Conservation (phyloP, 2,113 vertebrate genomes). For the Acanthisitta chloris region DNA sequence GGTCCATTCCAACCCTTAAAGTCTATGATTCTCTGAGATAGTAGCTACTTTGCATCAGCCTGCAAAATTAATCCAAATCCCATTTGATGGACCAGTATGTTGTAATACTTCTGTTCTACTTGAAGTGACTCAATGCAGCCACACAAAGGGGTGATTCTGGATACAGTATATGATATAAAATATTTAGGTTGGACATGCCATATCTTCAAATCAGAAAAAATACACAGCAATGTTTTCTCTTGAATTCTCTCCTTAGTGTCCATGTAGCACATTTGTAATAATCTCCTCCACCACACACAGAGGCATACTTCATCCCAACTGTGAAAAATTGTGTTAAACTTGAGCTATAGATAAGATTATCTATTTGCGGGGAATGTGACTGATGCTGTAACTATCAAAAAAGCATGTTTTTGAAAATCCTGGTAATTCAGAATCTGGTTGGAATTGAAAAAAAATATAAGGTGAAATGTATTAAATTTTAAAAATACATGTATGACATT, state of each 20-base stretch:
- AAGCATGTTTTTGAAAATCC: background rate
- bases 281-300: background rate
- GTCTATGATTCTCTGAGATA: too few relatives aligned
- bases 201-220: slow-evolving; percentile 49
- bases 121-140: background rate
- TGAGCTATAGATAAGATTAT: background rate
- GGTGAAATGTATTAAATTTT: background rate
- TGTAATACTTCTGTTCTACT: background rate
- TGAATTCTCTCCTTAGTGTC: background rate
- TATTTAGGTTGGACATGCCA: background rate
- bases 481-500: background rate
- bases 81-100: background rate
- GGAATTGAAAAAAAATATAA: background rate
- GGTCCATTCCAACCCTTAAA: too few relatives aligned
- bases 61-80: background rate
- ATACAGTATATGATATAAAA: background rate
- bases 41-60: background rate
- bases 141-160: background rate
- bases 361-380: background rate
- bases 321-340: slow-evolving; percentile 28
- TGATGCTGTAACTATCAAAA: background rate
- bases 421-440: background rate
- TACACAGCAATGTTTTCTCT: background rate
- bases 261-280: slow-evolving; percentile 14
- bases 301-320: background rate